phyloP scores from a whole-genome alignment of 1,140 invertebrate species.

The Stegodyphus mimosarum region DNA sequence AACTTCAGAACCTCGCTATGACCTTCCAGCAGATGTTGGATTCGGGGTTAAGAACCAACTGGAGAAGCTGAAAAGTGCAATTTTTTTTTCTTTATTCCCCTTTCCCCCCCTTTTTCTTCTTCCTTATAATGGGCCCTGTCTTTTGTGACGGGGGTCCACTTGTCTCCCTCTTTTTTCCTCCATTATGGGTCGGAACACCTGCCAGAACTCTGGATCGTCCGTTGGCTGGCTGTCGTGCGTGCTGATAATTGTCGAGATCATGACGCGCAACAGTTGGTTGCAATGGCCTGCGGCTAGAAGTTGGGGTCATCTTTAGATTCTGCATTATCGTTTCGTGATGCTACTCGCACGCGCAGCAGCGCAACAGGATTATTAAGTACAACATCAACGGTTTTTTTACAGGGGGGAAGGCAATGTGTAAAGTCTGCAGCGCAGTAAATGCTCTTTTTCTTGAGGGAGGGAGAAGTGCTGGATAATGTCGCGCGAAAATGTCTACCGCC shows the following conservation, averaged over 20 bases:
- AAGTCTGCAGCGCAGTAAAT: too few relatives aligned
- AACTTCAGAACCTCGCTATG: neutral
- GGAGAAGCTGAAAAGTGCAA: neutral
- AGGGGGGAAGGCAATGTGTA: too few relatives aligned
- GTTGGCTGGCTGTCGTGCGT: constrained; percentile 24
- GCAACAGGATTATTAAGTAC: neutral
- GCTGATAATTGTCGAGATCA: constrained; percentile 16
- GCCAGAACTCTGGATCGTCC: neutral
- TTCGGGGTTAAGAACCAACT: constrained; percentile 6
- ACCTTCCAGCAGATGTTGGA: constrained; percentile 9
- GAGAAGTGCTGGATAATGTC: too few relatives aligned
- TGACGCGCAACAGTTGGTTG: constrained; percentile 25
- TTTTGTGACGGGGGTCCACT: constrained; percentile 22
- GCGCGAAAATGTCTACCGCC: too few relatives aligned
- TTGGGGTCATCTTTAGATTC: neutral
- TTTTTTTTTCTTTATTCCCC: neutral
- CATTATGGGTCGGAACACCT: constrained; percentile 15
- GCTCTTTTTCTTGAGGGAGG: too few relatives aligned
- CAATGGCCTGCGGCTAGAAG: neutral
- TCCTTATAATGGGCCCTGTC: too few relatives aligned
- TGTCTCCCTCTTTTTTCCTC: constrained; percentile 3
- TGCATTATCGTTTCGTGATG: neutral
- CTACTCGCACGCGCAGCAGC: neutral
- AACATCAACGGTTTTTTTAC: neutral
- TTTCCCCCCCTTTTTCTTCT: neutral